Conservation (phyloP, 2,888 invertebrate genomes). For the Quadriops clusia region DNA sequence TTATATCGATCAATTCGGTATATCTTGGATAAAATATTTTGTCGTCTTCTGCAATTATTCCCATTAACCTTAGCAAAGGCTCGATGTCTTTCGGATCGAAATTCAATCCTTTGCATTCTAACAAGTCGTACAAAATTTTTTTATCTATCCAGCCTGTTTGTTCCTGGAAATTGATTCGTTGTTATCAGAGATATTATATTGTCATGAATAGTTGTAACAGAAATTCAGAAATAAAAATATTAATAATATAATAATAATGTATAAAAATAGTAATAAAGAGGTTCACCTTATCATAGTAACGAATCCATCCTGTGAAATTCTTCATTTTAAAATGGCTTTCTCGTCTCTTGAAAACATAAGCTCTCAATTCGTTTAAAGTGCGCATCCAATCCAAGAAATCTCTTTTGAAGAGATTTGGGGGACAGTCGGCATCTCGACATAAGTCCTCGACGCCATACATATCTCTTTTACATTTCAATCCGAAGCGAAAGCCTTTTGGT, state of each 20-base stretch:
- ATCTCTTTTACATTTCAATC: conserved; percentile 30
- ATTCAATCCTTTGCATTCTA: conserved; percentile 35
- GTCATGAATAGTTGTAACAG: conserved; percentile 3
- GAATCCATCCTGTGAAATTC: conserved; percentile 21
- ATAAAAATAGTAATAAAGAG: conserved; percentile 6
- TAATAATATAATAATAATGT: conserved; percentile 2
- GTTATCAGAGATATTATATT: conserved; percentile 1
- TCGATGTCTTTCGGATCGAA: conserved; percentile 41
- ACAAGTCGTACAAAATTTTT: conserved; percentile 36
- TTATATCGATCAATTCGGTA: conserved; percentile 39
- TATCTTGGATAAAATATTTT: conserved; percentile 41
- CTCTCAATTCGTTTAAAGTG: conserved; percentile 37
- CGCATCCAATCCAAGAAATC: conserved; percentile 38
- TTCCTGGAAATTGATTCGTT: conserved; percentile 23
- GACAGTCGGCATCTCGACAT: conserved; percentile 23
- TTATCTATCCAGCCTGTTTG: conserved; percentile 39
- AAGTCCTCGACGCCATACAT: conserved; percentile 40
- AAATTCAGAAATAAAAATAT: background rate
- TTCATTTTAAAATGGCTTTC: conserved; percentile 19
- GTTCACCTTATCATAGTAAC: conserved; percentile 27
- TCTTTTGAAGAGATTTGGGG: conserved; percentile 28
- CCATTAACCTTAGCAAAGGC: conserved; percentile 37
- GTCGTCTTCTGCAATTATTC: conserved; percentile 38
- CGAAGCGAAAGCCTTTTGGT: conserved; percentile 40
- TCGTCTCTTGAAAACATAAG: conserved; percentile 30